Conservation (phyloP, 2,888 invertebrate species). For the Poecilus cupreus region DNA sequence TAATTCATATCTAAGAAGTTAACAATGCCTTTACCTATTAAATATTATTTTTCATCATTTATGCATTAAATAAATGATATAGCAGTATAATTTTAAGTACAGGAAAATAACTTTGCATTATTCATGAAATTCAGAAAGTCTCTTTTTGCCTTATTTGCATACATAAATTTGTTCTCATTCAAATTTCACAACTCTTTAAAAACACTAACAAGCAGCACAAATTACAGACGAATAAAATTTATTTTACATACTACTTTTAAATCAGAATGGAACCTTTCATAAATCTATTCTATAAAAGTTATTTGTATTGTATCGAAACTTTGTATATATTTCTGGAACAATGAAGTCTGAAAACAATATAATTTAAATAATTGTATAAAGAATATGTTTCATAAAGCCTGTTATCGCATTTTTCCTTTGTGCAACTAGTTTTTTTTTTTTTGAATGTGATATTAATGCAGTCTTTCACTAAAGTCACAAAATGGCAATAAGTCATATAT, state of each 20-base stretch:
- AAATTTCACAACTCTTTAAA: constrained; percentile 32
- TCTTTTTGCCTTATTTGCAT: constrained; percentile 26
- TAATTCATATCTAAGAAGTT: not conserved
- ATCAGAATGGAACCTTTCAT: not conserved
- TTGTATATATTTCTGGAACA: too few relatives aligned
- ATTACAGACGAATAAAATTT: not conserved
- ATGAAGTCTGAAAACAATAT: too few relatives aligned
- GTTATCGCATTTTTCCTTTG: too few relatives aligned
- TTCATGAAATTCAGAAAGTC: constrained; percentile 18
- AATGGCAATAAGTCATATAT: too few relatives aligned
- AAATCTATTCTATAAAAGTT: not conserved
- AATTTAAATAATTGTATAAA: too few relatives aligned
- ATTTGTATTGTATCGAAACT: too few relatives aligned
- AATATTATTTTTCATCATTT: not conserved
- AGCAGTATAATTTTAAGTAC: constrained; percentile 2
- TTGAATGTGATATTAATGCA: too few relatives aligned
- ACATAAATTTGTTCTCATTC: constrained; percentile 40
- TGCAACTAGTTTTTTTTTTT: too few relatives aligned
- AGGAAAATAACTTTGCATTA: constrained; percentile 22
- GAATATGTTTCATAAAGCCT: too few relatives aligned
- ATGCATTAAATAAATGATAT: not conserved
- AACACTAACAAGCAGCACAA: constrained; percentile 33
- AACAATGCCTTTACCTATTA: not conserved
- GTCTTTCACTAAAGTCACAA: too few relatives aligned
- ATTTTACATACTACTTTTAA: not conserved